A percentile compares a stretch with the other conserved stretches of the same genome.
Evolutionary conservation across 1,140 invertebrate species (phyloP).

Genomic region (Leptinotarsa defecta): DNA sequence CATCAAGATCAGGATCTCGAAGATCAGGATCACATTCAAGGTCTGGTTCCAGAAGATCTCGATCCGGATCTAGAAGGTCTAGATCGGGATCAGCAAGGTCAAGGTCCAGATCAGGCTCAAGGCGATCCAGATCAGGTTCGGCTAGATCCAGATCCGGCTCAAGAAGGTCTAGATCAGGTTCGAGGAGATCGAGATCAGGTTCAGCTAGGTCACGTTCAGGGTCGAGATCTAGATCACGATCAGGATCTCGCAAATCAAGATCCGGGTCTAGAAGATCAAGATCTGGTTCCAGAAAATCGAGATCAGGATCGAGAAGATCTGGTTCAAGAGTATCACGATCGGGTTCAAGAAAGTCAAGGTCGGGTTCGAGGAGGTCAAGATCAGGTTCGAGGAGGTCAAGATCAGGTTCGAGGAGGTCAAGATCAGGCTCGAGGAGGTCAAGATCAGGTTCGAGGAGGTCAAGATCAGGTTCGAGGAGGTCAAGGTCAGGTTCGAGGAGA

Average conservation of each 20-base stretch:
- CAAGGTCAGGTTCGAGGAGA: slow-evolving; percentile 35
- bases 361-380: slow-evolving; percentile 47
- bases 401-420: slow-evolving; percentile 38
- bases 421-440: slow-evolving; percentile 39
- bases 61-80: slow-evolving; percentile 45
- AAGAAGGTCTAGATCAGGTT: slow-evolving; percentile 27
- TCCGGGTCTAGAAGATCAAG: slow-evolving; percentile 51
- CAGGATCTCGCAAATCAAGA: slow-evolving; percentile 38
- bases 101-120: slow-evolving; percentile 45
- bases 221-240: slow-evolving; percentile 43
- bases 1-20: slow-evolving; percentile 46
- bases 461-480: slow-evolving; percentile 51
- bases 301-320: slow-evolving; percentile 39
- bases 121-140: slow-evolving; percentile 49
- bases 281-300: slow-evolving; percentile 53
- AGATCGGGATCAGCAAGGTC: slow-evolving; percentile 53
- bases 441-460: slow-evolving; percentile 56
- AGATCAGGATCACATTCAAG: slow-evolving; percentile 45
- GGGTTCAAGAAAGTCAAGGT: slow-evolving; percentile 47
- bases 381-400: slow-evolving; percentile 36
- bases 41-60: slow-evolving; percentile 48
- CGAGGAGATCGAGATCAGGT: slow-evolving; percentile 51
- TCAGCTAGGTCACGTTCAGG: slow-evolving; percentile 55
- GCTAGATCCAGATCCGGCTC: slow-evolving; percentile 39
- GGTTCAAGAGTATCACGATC: slow-evolving; percentile 56